These are phyloP conservation scores for Heloderma charlesbogerti DNA, from an alignment of 2,113 vertebrate genomes.

Conservation along the genomic window DNA sequence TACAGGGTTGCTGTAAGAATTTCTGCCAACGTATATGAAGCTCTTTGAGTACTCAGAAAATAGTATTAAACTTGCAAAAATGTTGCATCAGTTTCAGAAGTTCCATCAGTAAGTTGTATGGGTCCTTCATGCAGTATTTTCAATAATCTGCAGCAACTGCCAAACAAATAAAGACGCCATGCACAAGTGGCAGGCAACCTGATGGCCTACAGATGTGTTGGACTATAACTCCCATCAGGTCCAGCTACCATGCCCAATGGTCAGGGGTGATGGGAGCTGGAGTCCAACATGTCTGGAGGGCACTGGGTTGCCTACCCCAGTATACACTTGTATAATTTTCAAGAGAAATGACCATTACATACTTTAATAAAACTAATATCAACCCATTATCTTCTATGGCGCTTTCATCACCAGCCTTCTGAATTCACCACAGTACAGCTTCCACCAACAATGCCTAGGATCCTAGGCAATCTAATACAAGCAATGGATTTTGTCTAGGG, in stretches of 20 bases:
- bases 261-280: no score
- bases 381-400: background rate
- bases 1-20: background rate
- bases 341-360: background rate
- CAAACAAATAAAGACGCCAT: no score
- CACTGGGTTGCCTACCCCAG: no score
- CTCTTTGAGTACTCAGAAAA: background rate
- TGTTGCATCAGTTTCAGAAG: background rate
- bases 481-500: no score
- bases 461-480: background rate
- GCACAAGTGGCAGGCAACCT: no score
- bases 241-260: no score
- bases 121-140: background rate
- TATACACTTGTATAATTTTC: background rate
- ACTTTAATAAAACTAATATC: background rate
- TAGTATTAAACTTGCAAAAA: background rate
- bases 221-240: no score
- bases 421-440: background rate
- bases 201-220: no score
- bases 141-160: background rate
- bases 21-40: background rate
- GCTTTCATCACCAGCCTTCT: background rate
- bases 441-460: background rate
- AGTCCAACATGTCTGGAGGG: no score
- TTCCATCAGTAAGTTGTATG: background rate